Evolutionary conservation across 2,797 vertebrate genomes (phyloP).

Genomic region (Enteromius thamalakanensis): DNA sequence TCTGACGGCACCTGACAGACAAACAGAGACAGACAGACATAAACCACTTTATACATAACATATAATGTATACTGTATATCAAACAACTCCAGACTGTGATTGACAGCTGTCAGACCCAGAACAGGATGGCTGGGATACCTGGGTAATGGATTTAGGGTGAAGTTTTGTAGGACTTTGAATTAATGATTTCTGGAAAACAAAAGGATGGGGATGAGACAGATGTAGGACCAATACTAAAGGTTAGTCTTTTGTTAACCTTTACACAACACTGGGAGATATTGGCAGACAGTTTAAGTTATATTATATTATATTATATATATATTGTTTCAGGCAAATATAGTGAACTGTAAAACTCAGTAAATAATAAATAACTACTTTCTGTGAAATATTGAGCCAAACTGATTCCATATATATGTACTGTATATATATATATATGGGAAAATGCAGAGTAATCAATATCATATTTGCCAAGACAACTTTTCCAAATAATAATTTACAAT

Average conservation of each 20-base stretch:
- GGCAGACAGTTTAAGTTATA: background rate
- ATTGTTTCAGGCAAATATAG: slow-evolving; percentile 13
- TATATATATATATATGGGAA: background rate
- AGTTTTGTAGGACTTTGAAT: slow-evolving; percentile 86
- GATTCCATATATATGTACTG: slow-evolving; percentile 7
- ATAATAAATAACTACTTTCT: background rate
- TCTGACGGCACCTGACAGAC: slow-evolving; percentile 88
- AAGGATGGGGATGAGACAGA: slow-evolving; percentile 51
- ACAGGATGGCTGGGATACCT: slow-evolving; percentile 80
- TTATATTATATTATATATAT: background rate
- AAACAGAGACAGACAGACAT: background rate
- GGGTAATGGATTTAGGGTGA: slow-evolving; percentile 85
- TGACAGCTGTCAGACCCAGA: slow-evolving; percentile 31
- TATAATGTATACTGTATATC: background rate
- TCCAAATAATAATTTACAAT: too few relatives aligned
- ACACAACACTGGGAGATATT: background rate
- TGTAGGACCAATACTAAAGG: background rate
- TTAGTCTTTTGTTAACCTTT: background rate
- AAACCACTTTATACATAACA: slow-evolving; percentile 25
- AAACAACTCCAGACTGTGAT: background rate
- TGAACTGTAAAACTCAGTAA: slow-evolving; percentile 1
- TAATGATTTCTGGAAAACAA: slow-evolving; percentile 94
- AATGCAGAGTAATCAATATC: background rate
- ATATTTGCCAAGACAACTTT: background rate
- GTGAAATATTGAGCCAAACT: slow-evolving; percentile 4